A percentile compares a stretch with the other conserved stretches of the same genome.
These are phyloP conservation scores for Tromatobia lineatoria DNA, from an alignment of 2,888 invertebrate genomes.

Conservation along the genomic window DNA sequence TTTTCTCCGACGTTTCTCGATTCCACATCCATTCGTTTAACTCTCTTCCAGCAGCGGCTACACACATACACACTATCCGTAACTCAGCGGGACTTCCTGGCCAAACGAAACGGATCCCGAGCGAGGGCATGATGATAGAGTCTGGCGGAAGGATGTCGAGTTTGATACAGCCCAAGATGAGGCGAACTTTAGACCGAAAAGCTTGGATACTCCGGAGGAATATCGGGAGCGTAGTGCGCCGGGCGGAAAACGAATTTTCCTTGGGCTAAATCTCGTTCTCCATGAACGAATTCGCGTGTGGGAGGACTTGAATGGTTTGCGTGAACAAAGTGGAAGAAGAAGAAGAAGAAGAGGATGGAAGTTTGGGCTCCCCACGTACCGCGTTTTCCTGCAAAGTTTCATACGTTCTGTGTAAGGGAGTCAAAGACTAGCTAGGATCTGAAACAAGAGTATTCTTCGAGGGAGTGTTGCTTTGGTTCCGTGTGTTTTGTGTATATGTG, in stretches of 20 bases:
- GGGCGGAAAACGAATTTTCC: constrained; percentile 24
- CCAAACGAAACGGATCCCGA: constrained; percentile 61
- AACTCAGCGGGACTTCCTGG: neutral
- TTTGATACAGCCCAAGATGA: constrained; percentile 35
- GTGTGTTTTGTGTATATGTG: constrained; percentile 6
- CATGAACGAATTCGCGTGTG: constrained; percentile 8
- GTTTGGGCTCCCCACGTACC: constrained; percentile 26
- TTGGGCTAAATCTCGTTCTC: constrained; percentile 7
- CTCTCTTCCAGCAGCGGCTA: neutral
- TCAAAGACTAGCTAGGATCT: constrained; percentile 51
- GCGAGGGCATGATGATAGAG: constrained; percentile 17
- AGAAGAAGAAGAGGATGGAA: constrained; percentile 24
- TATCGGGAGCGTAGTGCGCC: neutral
- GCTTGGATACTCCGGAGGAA: neutral
- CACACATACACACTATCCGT: constrained; percentile 2
- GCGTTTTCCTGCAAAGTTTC: constrained; percentile 34
- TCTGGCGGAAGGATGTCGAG: constrained; percentile 55
- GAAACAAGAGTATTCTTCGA: constrained; percentile 32
- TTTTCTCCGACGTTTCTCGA: neutral
- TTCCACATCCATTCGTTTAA: neutral
- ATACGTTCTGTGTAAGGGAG: constrained; percentile 9
- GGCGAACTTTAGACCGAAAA: constrained; percentile 25
- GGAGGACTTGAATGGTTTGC: constrained; percentile 28
- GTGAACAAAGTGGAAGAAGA: constrained; percentile 20
- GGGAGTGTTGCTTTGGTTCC: constrained; percentile 1